Base-by-base conservation (phyloP, 2,113 vertebrate species). In the Marcusenius ussheri region DNA sequence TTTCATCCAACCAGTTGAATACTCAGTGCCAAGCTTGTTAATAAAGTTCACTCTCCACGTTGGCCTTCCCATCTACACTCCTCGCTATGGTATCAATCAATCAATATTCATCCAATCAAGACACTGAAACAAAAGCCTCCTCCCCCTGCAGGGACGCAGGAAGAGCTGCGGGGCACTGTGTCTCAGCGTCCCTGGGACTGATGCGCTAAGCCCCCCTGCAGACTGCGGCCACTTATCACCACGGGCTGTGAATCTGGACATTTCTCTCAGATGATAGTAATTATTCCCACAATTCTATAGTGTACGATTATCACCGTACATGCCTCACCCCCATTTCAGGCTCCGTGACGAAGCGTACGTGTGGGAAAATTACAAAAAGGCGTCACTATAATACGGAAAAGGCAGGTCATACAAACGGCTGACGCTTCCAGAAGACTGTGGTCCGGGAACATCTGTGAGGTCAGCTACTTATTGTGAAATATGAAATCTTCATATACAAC, bases 201-300 rank as follows among this genome's bases (percentile, higher is more conserved):
- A 77, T 3, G 15, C 35, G 1, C 17, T 42, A 42, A 42, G 19
- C n/a, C 83, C 83, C 17, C 83, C 46, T 85, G 83, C n/a, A 50
- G 83, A 13, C 31, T 21, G 45, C 0, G 4, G 45, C 9, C 88
- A 80, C 24, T 88, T 62, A 49, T 27, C 56, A 17, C 62, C 35
- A 45, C 27, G 39, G 46, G 62, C 46, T 74, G 42, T 7, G 66
- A 46, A 66, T 88, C 87, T 39, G 35, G 10, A 88, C 53, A 19
- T 88, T 56, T 58, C 56, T 88, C 53, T 10, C 24, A 8, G 46
- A 85, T n/a, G 11, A 85, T 47, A 5, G 45, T 50, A 50, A 85
- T 85, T 85, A n/a, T 45, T 24, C 83, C 83, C 10, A 85, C 46
- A 85, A 85, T 85, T 47, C 19, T 85, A 85, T 31, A 85, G 83